Evolutionary conservation across 2,113 vertebrate species (phyloP), one percentile per base, ranked within the genome.

Genomic region (Ameiurus melas): DNA sequence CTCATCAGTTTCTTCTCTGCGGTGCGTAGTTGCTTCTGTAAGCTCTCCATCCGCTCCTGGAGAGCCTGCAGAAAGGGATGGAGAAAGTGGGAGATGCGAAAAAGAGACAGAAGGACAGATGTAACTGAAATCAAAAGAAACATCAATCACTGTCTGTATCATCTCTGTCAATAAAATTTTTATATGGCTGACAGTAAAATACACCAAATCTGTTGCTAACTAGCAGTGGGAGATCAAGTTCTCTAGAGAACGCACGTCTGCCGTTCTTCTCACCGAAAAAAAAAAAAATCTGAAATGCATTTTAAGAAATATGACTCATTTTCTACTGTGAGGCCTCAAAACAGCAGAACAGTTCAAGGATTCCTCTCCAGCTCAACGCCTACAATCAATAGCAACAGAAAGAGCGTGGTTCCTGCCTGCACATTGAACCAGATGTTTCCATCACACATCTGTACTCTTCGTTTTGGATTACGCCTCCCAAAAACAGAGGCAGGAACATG

Each of bases 1-100:
- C 89, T 94, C 1, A 97, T 96, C 33, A 98, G 91, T 90, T 94
- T 96, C 91, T 96, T 97, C 93, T 98, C 97, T 0, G 92, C 90
- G 30, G 91, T 81, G 1, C 93, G 93, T 1, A 95, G 60, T 90
- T 96, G 96, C 82, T 53, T 94, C 62, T 94, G 93, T 14, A 95
- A 96, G 89, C 89, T 93, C 90, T 97, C 96, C 87, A 96, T 88
- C 91, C 97, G 96, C 2, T 96, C 95, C 93, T 97, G 96, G 86
- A 98, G 90, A 90, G 91, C 93, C 98, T 99, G 95, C 17, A 86
- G 85, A 89, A 85, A 87, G 25, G 10, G n/a, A 86, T 53, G 71
- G 64, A 91, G 57, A 90, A 83, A 91, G 27, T 39, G 19, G 3
- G 4, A 82, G 19, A 60, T 86, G 71, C 86, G 66, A 88, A 89